phyloP scores from a whole-genome alignment of 1,140 invertebrate genomes.

The Lethrus apterus region DNA sequence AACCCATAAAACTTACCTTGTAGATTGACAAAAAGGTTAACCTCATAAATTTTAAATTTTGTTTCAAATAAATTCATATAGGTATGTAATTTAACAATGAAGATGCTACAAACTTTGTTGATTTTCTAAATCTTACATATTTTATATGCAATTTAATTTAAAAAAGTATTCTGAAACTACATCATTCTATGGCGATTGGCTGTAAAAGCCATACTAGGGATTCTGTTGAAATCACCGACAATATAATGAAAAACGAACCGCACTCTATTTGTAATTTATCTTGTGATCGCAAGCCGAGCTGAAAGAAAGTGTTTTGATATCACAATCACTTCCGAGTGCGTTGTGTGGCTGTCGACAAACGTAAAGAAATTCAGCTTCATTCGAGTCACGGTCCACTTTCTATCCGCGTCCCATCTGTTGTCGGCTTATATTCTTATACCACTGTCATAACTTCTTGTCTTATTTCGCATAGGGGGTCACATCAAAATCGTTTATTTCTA shows the following conservation, averaged over 20 bases:
- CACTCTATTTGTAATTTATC: neutral
- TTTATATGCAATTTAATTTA: too few relatives aligned
- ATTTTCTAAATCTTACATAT: too few relatives aligned
- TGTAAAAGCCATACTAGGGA: constrained; percentile 8
- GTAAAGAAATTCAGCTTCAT: constrained; percentile 4
- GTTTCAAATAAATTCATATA: too few relatives aligned
- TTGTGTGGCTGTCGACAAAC: neutral
- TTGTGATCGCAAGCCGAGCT: neutral
- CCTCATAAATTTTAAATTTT: too few relatives aligned
- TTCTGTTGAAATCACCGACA: constrained; percentile 4
- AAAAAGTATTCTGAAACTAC: too few relatives aligned
- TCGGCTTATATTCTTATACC: constrained; percentile 15
- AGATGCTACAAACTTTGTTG: too few relatives aligned
- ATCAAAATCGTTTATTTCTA: constrained; percentile 18
- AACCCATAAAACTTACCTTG: too few relatives aligned
- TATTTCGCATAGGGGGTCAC: constrained; percentile 16
- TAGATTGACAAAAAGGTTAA: too few relatives aligned
- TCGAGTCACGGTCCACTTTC: constrained; percentile 22
- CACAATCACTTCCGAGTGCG: constrained; percentile 17
- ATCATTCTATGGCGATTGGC: too few relatives aligned
- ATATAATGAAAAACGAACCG: constrained; percentile 10
- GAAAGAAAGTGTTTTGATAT: neutral
- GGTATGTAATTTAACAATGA: too few relatives aligned
- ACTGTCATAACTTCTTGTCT: constrained; percentile 19
- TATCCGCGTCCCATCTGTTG: constrained; percentile 19